A percentile compares a stretch with the other conserved stretches of the same genome.
phyloP scores from a whole-genome alignment of 2,113 vertebrate species.

The Aldabrachelys gigantea region DNA sequence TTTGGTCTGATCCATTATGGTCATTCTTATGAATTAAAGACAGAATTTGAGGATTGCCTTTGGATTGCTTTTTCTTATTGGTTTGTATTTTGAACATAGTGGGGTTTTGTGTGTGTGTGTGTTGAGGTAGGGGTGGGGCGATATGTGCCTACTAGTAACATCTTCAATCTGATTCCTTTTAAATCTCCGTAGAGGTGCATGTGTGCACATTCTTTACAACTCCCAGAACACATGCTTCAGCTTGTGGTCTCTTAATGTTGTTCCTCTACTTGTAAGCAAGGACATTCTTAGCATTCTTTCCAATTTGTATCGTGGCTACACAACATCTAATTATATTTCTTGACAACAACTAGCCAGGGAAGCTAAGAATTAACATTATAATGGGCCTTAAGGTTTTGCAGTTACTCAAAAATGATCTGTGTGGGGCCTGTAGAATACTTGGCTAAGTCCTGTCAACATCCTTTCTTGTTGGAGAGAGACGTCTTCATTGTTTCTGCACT shows the following conservation, averaged over 20 bases:
- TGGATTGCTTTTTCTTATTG: not conserved
- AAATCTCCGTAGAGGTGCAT: not conserved
- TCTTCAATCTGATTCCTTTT: accelerated
- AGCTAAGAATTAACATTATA: slow-evolving; percentile 85
- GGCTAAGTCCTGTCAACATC: not conserved
- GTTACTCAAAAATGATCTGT: slow-evolving; percentile 55
- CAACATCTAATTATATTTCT: slow-evolving; percentile 87
- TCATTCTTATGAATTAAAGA: not conserved
- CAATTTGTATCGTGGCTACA: slow-evolving; percentile 72
- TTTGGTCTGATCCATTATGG: not conserved
- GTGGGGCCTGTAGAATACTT: not conserved
- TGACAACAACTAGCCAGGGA: slow-evolving; percentile 82
- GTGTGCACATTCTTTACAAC: not conserved
- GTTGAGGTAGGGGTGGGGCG: not conserved
- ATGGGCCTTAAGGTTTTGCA: slow-evolving; percentile 69
- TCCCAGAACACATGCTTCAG: slow-evolving; percentile 75
- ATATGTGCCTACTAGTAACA: not conserved
- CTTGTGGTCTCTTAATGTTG: slow-evolving; percentile 65
- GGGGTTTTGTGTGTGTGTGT: not conserved
- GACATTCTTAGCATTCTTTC: slow-evolving; percentile 89
- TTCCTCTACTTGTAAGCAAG: slow-evolving; percentile 55
- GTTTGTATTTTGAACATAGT: not conserved
- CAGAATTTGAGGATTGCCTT: not conserved
- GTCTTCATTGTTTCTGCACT: not conserved
- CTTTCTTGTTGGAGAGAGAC: not conserved